Evolutionary conservation across 30 jellyfish, hydroid and myxozoan genomes (phyloP).

Genomic region (Pelagia noctiluca): DNA sequence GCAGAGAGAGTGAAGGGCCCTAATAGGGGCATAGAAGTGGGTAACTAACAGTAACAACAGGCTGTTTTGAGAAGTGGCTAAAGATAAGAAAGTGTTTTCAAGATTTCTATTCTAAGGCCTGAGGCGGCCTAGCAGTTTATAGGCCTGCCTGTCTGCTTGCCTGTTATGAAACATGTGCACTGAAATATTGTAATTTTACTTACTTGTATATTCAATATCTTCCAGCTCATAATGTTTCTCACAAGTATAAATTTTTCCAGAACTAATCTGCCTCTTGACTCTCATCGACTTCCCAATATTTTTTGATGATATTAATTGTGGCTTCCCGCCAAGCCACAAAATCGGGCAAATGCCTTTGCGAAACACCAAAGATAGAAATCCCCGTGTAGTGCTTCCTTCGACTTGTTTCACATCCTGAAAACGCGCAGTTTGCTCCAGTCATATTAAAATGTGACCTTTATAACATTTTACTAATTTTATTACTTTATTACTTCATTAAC

Average conservation of each 20-base stretch:
- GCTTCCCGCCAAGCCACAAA: constrained; percentile 19
- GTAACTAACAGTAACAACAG: too few relatives aligned
- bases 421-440: neutral
- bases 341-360: neutral
- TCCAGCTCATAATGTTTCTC: constrained; percentile 3
- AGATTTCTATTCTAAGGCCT: too few relatives aligned
- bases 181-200: neutral
- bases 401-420: neutral
- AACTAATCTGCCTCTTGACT: constrained; percentile 8
- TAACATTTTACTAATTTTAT: neutral
- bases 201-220: constrained; percentile 34
- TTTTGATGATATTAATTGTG: neutral
- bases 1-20: too few relatives aligned
- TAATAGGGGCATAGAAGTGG: too few relatives aligned
- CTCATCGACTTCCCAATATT: constrained; percentile 5
- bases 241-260: neutral
- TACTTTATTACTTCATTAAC: too few relatives aligned
- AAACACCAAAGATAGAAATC: neutral
- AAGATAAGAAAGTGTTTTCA: too few relatives aligned
- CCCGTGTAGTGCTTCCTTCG: neutral
- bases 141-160: constrained; percentile 6
- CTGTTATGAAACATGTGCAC: constrained; percentile 2
- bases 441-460: neutral
- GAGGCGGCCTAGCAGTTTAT: neutral
- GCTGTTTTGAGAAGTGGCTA: too few relatives aligned